Evolutionary conservation across 2,888 invertebrate genomes (phyloP), one percentile per base, ranked within the genome.

Genomic region (Eumacrocentrus americanus): DNA sequence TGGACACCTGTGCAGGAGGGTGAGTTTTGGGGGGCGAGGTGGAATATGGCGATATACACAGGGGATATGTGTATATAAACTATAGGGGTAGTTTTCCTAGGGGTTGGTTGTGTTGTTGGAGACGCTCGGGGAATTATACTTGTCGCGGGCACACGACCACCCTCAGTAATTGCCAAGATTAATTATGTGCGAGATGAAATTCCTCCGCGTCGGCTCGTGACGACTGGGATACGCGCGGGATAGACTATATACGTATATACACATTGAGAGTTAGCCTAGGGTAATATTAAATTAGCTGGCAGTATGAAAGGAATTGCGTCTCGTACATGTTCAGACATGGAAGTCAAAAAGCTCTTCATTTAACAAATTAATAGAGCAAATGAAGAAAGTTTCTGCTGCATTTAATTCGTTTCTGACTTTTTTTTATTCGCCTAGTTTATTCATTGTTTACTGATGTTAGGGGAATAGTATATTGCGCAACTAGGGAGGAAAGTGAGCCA

Each of bases 131-230:
- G 67, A 74, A 74, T 73, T 72, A 72, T 71, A 74, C 71, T 72
- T 69, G 72, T 70, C 70, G 67, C 59, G 56, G 65, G 65, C 54
- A 54, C 18, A 44, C 42, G 44, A 25, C 11, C 34, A 58, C 62
- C 22, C 44, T 25, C n/a, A 60, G 71, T 74, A 76, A 76, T 73
- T 76, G 74, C 69, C 68, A 68, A 77, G 75, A 77, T 77, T 77
- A 77, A 77, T 76, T 77, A 74, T 75, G 71, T 66, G 69, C 72
- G 66, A 75, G 75, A 77, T 76, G 77, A 76, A 77, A 77, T 77
- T 77, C 77, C 74, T 66, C 64, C 58, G 60, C 65, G 64, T 57
- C 60, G 56, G 64, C 60, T 64, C 68, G 64, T 68, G 70, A 71
- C 69, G 67, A 54, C 44, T 54, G 12, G 22, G 20, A 44, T 54